phyloP scores from a whole-genome alignment of 2,113 vertebrate species.

The Tricholaema leucomelas region DNA sequence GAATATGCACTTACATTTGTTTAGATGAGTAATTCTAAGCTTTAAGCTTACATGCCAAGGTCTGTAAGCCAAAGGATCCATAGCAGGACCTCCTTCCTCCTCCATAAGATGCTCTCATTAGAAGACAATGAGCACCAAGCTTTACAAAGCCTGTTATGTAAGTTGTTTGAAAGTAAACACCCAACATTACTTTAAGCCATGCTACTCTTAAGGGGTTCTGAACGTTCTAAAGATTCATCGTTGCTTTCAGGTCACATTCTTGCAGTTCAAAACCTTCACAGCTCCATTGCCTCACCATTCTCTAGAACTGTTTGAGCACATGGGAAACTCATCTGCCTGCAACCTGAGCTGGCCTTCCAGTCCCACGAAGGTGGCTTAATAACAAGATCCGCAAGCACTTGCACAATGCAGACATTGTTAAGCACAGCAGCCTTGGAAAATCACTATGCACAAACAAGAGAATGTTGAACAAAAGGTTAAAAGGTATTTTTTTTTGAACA shows the following conservation, averaged over 20 bases:
- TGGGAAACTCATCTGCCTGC: not conserved
- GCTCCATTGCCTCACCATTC: not conserved
- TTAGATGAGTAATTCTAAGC: not conserved
- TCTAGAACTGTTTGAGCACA: not conserved
- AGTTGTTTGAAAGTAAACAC: not conserved
- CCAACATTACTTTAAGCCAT: not conserved
- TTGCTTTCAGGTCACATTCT: not conserved
- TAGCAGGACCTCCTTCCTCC: not conserved
- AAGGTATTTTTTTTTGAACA: not conserved
- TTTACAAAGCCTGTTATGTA: not conserved
- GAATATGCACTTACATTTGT: not conserved
- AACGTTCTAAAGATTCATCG: not conserved
- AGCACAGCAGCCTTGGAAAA: not conserved
- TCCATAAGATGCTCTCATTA: not conserved
- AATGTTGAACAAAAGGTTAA: constrained; percentile 13
- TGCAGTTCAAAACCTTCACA: not conserved
- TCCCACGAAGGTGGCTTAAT: not conserved
- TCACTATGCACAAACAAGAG: not conserved
- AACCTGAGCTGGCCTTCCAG: not conserved
- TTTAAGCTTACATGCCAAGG: not conserved
- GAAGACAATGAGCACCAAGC: not conserved
- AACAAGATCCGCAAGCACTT: not conserved
- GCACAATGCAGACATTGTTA: constrained; percentile 2
- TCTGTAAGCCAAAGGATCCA: not conserved
- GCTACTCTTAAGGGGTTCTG: not conserved